A percentile compares a stretch with the other conserved stretches of the same genome.
Evolutionary conservation across 1,140 invertebrate genomes (phyloP).

Genomic region (Papilio polytes): DNA sequence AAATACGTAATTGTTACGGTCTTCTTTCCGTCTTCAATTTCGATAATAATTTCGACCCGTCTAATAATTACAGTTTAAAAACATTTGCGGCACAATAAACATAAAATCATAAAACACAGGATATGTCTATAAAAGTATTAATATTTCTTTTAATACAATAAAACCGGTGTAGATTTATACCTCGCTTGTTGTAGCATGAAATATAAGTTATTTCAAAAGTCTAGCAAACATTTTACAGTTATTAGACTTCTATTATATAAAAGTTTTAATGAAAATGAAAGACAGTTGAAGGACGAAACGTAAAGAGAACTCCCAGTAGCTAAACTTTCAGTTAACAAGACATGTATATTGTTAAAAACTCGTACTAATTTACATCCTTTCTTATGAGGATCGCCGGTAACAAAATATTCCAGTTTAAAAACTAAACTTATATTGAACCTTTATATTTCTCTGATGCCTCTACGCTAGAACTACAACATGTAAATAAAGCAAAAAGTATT

Average conservation of each 20-base stretch:
- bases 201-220: background rate
- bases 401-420: background rate
- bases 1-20: background rate
- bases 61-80: background rate
- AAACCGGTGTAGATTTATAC: background rate
- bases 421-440: background rate
- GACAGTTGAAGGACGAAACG: background rate
- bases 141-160: background rate
- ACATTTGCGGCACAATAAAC: background rate
- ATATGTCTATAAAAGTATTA: background rate
- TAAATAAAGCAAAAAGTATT: no score
- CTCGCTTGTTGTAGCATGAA: background rate
- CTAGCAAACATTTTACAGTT: background rate
- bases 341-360: background rate
- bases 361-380: background rate
- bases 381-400: background rate
- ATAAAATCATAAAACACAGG: background rate
- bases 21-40: background rate
- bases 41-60: background rate
- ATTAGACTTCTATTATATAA: constrained; percentile 1
- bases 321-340: background rate
- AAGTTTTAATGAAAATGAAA: background rate
- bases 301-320: background rate
- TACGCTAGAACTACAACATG: background rate
- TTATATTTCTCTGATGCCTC: background rate